phyloP scores from a whole-genome alignment of 2,888 invertebrate genomes.

The Campopleginae sp. region DNA sequence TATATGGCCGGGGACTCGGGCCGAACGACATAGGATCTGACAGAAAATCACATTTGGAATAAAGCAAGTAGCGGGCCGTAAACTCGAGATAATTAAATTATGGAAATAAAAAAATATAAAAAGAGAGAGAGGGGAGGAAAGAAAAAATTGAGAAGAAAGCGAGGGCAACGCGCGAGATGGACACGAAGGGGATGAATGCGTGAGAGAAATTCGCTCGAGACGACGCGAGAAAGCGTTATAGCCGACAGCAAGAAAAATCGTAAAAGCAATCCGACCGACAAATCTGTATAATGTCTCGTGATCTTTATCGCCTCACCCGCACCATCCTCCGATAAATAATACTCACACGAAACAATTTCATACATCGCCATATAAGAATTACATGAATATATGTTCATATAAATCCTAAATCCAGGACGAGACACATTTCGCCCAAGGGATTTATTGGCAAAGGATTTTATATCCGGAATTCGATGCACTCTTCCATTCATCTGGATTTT shows the following conservation, averaged over 20 bases:
- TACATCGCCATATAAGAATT: constrained; percentile 13
- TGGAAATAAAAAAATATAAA: constrained; percentile 76
- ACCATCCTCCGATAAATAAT: constrained; percentile 64
- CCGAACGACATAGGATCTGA: constrained; percentile 66
- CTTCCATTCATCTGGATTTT: constrained; percentile 34
- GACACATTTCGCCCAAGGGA: constrained; percentile 44
- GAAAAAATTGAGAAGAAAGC: constrained; percentile 49
- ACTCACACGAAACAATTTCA: constrained; percentile 31
- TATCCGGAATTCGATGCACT: constrained; percentile 62
- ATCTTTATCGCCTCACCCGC: constrained; percentile 80
- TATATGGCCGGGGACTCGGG: constrained; percentile 77
- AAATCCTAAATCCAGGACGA: constrained; percentile 38
- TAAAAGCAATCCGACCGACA: constrained; percentile 83
- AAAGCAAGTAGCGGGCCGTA: constrained; percentile 77
- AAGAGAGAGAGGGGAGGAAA: constrained; percentile 70
- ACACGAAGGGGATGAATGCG: constrained; percentile 14
- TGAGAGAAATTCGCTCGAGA: constrained; percentile 41
- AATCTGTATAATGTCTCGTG: constrained; percentile 83
- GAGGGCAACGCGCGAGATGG: constrained; percentile 20
- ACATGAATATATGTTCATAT: constrained; percentile 20
- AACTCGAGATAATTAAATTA: constrained; percentile 83
- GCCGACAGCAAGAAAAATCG: constrained; percentile 81
- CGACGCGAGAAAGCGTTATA: constrained; percentile 57
- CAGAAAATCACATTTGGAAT: constrained; percentile 37
- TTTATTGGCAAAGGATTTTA: constrained; percentile 76